A percentile compares a stretch with the other conserved stretches of the same genome.
phyloP scores from a whole-genome alignment of 1,140 invertebrate species.

The Hyles vespertilio region DNA sequence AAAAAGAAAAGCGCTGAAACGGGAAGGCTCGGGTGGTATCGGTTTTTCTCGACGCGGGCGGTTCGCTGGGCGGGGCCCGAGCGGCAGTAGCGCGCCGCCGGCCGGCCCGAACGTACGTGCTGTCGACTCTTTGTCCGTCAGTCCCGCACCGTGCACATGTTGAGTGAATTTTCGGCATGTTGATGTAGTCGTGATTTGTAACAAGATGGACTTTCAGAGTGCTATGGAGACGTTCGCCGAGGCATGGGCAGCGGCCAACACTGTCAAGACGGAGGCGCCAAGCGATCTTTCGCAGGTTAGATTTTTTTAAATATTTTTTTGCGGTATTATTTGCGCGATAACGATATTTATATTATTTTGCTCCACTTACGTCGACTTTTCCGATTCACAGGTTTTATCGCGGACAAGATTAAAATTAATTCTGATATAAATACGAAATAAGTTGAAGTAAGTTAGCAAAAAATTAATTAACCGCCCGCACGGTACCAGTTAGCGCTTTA shows the following conservation, averaged over 20 bases:
- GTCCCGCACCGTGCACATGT: constrained; percentile 47
- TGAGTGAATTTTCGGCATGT: constrained; percentile 63
- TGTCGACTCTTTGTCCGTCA: constrained; percentile 20
- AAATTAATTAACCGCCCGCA: constrained; percentile 6
- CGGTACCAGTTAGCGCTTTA: constrained; percentile 3
- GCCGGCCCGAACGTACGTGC: constrained; percentile 55
- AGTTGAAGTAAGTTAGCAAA: neutral
- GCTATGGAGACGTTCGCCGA: constrained; percentile 98
- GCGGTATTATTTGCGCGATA: constrained; percentile 1
- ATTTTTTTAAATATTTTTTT: constrained; percentile 27
- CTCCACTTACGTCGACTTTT: neutral
- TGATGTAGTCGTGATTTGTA: constrained; percentile 62
- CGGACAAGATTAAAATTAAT: no score
- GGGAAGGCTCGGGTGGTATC: constrained; percentile 69
- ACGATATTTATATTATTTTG: constrained; percentile 1
- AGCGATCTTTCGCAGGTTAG: constrained; percentile 79
- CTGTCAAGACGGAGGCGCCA: constrained; percentile 78
- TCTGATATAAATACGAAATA: neutral
- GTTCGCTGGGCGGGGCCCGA: constrained; percentile 68
- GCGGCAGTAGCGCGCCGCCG: constrained; percentile 62
- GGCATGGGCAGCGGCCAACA: constrained; percentile 96
- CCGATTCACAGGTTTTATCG: no score
- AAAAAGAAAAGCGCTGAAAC: constrained; percentile 74
- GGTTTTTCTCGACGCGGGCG: constrained; percentile 71
- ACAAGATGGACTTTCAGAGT: constrained; percentile 95